A percentile compares a stretch with the other conserved stretches of the same genome.
Evolutionary conservation across 23 tunicate species (phyloP).

Genomic region (Halocynthia aurantium): DNA sequence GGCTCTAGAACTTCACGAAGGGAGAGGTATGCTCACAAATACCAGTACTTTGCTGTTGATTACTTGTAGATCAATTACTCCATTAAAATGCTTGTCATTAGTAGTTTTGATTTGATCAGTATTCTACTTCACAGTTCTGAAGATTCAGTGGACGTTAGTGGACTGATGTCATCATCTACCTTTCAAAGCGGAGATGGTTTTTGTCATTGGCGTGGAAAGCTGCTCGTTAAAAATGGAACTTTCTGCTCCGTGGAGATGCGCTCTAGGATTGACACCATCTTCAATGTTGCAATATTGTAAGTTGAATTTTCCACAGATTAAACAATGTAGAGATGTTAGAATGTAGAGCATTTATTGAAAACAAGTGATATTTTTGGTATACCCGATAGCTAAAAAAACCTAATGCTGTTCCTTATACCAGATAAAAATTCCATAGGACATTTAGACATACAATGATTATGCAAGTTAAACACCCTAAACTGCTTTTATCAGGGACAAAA

Average conservation of each 20-base stretch:
- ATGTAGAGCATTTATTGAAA: too few species aligned
- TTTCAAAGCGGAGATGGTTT: constrained; percentile 5
- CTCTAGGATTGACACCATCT: constrained; percentile 52
- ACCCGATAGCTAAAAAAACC: background rate
- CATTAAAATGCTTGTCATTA: too few species aligned
- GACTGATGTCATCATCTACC: too few species aligned
- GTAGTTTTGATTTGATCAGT: too few species aligned
- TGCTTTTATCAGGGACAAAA: constrained; percentile 44
- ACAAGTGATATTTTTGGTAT: too few species aligned
- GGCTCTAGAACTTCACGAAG: constrained; percentile 27
- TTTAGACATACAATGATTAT: background rate
- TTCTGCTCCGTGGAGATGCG: constrained; percentile 58
- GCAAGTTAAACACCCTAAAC: background rate
- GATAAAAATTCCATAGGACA: background rate
- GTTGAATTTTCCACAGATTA: constrained; percentile 1
- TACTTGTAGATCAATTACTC: too few species aligned
- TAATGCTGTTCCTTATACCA: background rate
- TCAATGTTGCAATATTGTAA: constrained; percentile 69
- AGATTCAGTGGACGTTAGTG: too few species aligned
- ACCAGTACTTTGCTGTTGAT: too few species aligned
- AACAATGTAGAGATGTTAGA: too few species aligned
- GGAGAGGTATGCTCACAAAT: constrained; percentile 37
- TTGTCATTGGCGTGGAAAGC: constrained; percentile 68
- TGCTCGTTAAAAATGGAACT: constrained; percentile 64
- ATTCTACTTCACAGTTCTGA: too few species aligned